Evolutionary conservation across 1,140 invertebrate genomes (phyloP), one percentile per base, ranked within the genome.

Genomic region (Megalopta genalis): DNA sequence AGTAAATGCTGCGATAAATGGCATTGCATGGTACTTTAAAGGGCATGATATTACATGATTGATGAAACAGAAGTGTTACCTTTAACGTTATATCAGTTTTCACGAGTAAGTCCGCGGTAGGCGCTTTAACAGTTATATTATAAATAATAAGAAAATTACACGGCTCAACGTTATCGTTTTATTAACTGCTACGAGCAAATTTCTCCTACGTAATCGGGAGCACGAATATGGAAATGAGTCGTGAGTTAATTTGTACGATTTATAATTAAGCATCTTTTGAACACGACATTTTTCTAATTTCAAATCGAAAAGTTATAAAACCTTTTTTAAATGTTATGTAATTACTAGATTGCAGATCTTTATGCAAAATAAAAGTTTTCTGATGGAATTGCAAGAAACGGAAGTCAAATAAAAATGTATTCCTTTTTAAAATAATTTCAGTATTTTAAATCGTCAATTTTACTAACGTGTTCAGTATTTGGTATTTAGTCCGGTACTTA

Each of bases 61-160:
- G 75, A 77, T 77, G 76, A 72, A 77, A 77, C 9, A 64, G 37
- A 12, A 42, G 37, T n/a, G 12, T 42, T 39, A 27, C 23, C 23
- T 25, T 49, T n/a, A 32, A 64, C 9, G 8, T 10, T 62, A 37
- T 46, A 64, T 54, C 46, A 69, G 14, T 32, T 16, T 42, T 27
- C 37, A 16, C 7, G 12, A 67, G 18, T 21, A 18, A 2, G 23
- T 39, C 21, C 27, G 21, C 18, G 14, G 9, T 21, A 16, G 3
- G 1, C 8, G 9, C 25, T 5, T 21, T 39, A 12, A 32, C 27
- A n/a, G 54, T 57, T 57, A 6, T 37, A 3, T 54, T 49, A 46
- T 49, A 66, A 66, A 66, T 66, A 18, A 1, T 14, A 42, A 23
- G 12, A 23, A 66, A 42, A 46, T 66, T 57, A 57, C 54, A 57